These are phyloP conservation scores for Stylophora pistillata DNA, from an alignment of 64 coral and sea anemone genomes.

Conservation along the genomic window DNA sequence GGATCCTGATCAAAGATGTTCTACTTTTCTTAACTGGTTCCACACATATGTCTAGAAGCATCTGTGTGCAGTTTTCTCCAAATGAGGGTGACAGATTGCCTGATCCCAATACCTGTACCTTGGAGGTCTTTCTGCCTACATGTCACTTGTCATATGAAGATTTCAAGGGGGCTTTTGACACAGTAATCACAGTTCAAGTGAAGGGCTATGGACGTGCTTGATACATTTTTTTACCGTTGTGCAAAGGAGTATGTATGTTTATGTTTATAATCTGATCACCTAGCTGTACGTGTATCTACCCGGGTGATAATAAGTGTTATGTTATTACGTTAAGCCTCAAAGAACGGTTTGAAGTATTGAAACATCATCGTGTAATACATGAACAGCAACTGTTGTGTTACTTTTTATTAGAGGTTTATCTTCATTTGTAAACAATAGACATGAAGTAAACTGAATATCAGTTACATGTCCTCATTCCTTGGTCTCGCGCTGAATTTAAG, in stretches of 20 bases:
- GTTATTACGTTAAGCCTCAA: background rate
- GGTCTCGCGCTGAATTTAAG: conserved; percentile 12
- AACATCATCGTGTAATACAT: conserved; percentile 6
- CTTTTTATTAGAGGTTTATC: background rate
- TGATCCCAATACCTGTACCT: conserved; percentile 14
- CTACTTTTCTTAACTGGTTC: conserved; percentile 6
- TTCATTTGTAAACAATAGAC: background rate
- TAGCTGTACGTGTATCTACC: too few species aligned
- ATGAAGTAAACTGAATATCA: conserved; percentile 1
- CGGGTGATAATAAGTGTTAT: too few species aligned
- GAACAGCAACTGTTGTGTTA: conserved; percentile 17
- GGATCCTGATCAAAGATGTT: background rate
- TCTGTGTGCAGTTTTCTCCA: background rate
- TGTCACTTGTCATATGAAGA: background rate
- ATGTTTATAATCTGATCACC: too few species aligned
- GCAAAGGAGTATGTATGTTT: background rate
- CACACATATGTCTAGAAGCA: background rate
- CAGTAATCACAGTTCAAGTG: background rate
- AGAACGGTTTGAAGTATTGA: background rate
- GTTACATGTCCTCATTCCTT: conserved; percentile 1
- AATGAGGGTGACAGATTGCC: background rate
- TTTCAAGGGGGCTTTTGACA: conserved; percentile 1
- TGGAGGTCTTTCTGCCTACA: background rate
- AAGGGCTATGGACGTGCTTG: conserved; percentile 19
- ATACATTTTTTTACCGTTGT: background rate